Conservation (phyloP, 2,113 vertebrate species). For the Phrynosoma blainvillii region DNA sequence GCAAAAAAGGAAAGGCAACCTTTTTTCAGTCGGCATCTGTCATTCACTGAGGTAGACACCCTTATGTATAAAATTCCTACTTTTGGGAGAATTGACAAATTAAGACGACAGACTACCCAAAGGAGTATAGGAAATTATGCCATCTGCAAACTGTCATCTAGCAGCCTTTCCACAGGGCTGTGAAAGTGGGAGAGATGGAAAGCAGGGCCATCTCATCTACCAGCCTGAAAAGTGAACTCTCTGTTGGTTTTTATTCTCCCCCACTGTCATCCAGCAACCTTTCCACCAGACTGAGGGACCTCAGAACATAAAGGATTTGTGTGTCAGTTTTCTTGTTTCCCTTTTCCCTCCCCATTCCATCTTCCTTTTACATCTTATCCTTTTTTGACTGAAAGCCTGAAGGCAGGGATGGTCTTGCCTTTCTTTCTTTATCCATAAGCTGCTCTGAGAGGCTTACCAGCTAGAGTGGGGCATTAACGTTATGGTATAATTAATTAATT, state of each 20-base stretch:
- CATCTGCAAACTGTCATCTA: not conserved
- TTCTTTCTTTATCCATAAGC: not conserved
- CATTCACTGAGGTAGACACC: constrained; percentile 11
- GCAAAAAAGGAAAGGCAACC: constrained; percentile 60
- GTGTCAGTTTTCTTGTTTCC: not conserved
- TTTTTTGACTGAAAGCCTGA: not conserved
- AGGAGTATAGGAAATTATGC: not conserved
- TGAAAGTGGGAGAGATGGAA: not conserved
- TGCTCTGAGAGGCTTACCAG: not conserved
- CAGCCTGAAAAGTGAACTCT: not conserved
- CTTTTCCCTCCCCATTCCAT: not conserved
- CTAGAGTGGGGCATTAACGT: not conserved
- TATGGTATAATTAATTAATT: not conserved
- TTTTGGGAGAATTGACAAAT: constrained; percentile 8
- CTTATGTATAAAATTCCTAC: not conserved
- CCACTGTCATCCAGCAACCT: not conserved
- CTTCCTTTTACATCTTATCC: not conserved
- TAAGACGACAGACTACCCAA: not conserved
- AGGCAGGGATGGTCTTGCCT: not conserved
- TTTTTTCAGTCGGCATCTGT: constrained; percentile 40
- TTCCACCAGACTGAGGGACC: not conserved
- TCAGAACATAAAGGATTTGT: not conserved
- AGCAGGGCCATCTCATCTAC: not conserved
- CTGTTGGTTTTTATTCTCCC: not conserved
- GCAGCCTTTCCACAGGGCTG: not conserved